These are phyloP conservation scores for Passer montanus DNA, from an alignment of 2,113 vertebrate genomes.

Conservation along the genomic window DNA sequence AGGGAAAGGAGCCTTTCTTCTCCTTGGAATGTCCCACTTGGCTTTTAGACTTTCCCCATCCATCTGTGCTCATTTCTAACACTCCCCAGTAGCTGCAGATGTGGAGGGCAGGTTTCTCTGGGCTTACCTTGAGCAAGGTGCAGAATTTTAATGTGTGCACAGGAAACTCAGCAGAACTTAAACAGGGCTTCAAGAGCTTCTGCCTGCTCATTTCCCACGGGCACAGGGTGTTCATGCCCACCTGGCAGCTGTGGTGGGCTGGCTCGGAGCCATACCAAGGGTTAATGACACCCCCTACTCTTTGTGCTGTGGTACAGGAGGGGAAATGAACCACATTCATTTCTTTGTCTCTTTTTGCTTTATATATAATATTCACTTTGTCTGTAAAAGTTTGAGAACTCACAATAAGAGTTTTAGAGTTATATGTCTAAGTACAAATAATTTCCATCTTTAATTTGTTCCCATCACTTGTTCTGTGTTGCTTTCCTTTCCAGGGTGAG, in stretches of 20 bases:
- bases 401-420: background rate
- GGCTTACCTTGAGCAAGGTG: background rate
- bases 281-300: background rate
- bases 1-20: background rate
- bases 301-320: background rate
- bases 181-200: background rate
- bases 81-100: background rate
- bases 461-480: background rate
- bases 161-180: background rate
- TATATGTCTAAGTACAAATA: background rate
- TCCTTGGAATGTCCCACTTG: background rate
- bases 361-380: background rate
- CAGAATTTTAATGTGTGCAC: background rate
- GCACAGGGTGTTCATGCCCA: background rate
- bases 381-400: background rate
- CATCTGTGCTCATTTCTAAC: background rate
- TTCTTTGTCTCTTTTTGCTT: background rate
- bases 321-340: background rate
- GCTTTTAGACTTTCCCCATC: background rate
- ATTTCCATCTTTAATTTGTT: background rate
- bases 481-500: slow-evolving; percentile 79
- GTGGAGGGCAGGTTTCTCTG: background rate
- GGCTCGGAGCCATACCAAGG: background rate
- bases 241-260: background rate
- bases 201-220: background rate